Evolutionary conservation across 2,797 vertebrate genomes (phyloP).

Genomic region (Limnodromus scolopaceus): DNA sequence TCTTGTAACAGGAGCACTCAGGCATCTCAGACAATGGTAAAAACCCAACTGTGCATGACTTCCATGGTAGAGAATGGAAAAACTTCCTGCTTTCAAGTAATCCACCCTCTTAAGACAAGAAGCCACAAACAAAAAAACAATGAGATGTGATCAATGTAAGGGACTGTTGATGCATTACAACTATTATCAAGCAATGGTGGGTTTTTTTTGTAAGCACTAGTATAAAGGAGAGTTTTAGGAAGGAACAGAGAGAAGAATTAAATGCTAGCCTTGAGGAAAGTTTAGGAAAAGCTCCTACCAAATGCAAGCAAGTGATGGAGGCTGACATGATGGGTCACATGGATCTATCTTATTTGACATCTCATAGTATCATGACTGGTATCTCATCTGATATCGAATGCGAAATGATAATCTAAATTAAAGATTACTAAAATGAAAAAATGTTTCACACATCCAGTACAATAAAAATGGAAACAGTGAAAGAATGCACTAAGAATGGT

Average conservation of each 20-base stretch:
- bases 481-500: background rate
- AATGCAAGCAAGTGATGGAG: background rate
- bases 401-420: background rate
- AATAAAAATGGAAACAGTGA: background rate
- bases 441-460: background rate
- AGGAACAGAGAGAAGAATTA: background rate
- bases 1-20: background rate
- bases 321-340: background rate
- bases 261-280: background rate
- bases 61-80: background rate
- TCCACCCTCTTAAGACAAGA: background rate
- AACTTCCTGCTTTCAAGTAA: background rate
- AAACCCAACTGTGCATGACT: background rate
- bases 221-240: background rate
- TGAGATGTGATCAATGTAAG: background rate
- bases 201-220: background rate
- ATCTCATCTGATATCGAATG: background rate
- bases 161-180: background rate
- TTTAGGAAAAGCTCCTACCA: background rate
- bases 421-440: background rate
- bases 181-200: background rate
- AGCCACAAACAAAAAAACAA: background rate
- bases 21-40: background rate
- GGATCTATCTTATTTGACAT: background rate
- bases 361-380: background rate